Conservation (phyloP, 2,888 invertebrate species). For the Sylvicola fuscatus region DNA sequence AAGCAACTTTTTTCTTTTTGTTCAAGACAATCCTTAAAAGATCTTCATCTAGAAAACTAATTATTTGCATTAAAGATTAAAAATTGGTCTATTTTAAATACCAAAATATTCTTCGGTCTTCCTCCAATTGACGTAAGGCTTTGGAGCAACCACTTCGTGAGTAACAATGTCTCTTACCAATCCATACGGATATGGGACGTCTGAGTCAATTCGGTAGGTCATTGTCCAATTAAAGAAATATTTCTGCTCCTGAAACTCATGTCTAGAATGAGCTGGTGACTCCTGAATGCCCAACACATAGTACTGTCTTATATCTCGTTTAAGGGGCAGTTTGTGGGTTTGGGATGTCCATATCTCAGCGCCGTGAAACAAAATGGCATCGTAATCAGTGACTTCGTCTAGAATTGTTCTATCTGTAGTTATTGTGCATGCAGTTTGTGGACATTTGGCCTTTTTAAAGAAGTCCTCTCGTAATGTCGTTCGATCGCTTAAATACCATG, state of each 20-base stretch:
- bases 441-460: too few relatives aligned
- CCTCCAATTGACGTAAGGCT: neutral
- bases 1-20: conserved; percentile 31
- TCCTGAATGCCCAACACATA: neutral
- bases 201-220: neutral
- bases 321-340: neutral
- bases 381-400: neutral
- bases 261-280: neutral
- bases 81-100: neutral
- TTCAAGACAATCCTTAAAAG: neutral
- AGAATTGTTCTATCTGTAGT: too few relatives aligned
- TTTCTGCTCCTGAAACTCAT: neutral
- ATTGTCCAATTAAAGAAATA: conserved; percentile 1
- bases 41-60: neutral
- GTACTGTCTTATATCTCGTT: neutral
- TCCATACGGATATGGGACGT: neutral
- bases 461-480: too few relatives aligned
- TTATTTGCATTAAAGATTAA: neutral
- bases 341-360: neutral
- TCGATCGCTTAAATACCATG: too few relatives aligned
- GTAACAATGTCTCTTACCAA: neutral
- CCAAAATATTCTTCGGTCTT: neutral
- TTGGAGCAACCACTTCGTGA: neutral
- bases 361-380: neutral
- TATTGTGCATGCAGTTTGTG: too few relatives aligned